Percentiles rank a stretch among this genome's conserved stretches.
Evolutionary conservation across 2,888 invertebrate genomes (phyloP).

Genomic region (Clusia tigrina): DNA sequence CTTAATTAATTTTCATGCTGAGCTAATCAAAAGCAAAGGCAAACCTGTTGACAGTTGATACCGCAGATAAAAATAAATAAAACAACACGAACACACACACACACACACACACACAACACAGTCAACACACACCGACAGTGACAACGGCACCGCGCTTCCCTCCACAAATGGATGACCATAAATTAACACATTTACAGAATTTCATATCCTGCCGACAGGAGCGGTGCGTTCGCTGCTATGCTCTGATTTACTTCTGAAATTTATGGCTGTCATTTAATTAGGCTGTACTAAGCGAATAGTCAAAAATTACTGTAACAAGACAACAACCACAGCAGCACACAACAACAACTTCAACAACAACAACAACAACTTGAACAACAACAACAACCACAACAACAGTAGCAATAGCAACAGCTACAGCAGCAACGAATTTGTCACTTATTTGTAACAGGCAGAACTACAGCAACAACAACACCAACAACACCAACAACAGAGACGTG

Average conservation of each 20-base stretch:
- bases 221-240: conserved; percentile 15
- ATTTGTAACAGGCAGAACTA: conserved; percentile 37
- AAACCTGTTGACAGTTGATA: conserved; percentile 48
- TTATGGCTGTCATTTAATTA: conserved; percentile 54
- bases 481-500: no score
- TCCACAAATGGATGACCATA: conserved; percentile 8
- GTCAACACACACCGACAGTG: conserved; percentile 21
- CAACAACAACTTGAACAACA: conserved; percentile 15
- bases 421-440: conserved; percentile 50
- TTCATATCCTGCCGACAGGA: conserved; percentile 3
- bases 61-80: conserved; percentile 26
- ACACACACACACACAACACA: conserved; percentile 24
- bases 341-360: conserved; percentile 41
- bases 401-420: conserved; percentile 39
- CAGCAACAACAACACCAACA: no score
- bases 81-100: conserved; percentile 12
- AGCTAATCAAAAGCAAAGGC: not conserved
- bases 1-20: conserved; percentile 29
- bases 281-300: conserved; percentile 20
- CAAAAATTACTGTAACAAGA: conserved; percentile 8
- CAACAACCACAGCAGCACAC: conserved; percentile 11
- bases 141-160: conserved; percentile 10
- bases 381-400: conserved; percentile 13
- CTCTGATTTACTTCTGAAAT: conserved; percentile 43
- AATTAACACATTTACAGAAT: conserved; percentile 18